phyloP scores from a whole-genome alignment of 1,140 invertebrate species.

The Nylanderia fulva region DNA sequence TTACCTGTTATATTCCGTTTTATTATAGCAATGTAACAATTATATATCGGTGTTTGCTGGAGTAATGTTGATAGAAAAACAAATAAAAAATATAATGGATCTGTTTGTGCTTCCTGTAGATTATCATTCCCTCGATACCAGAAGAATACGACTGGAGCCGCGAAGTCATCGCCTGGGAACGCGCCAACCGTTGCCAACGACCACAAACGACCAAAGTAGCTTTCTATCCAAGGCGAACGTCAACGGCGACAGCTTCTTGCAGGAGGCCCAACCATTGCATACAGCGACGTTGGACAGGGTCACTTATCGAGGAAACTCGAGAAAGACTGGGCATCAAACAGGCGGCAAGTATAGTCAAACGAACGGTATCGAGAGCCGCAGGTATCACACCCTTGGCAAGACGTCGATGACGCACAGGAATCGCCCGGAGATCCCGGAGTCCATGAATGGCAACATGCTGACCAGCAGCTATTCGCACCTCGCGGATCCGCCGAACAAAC shows the following conservation, averaged over 20 bases:
- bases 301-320: constrained; percentile 79
- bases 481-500: constrained; percentile 74
- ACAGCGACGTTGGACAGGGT: constrained; percentile 81
- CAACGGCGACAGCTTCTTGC: constrained; percentile 73
- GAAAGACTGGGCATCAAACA: constrained; percentile 72
- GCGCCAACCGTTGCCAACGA: constrained; percentile 70
- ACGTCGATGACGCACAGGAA: constrained; percentile 56
- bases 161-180: constrained; percentile 79
- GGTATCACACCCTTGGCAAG: constrained; percentile 76
- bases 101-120: constrained; percentile 52
- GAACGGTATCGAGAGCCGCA: constrained; percentile 71
- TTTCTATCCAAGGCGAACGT: constrained; percentile 67
- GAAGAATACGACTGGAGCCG: constrained; percentile 80
- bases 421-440: constrained; percentile 60
- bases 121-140: constrained; percentile 75
- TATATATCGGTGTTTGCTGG: too few species aligned
- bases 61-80: background rate
- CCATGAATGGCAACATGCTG: constrained; percentile 62
- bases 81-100: background rate
- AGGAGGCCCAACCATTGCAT: constrained; percentile 73
- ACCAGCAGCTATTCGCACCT: constrained; percentile 73
- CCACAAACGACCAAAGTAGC: constrained; percentile 62
- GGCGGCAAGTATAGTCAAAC: constrained; percentile 64
- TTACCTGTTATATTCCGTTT: too few species aligned
- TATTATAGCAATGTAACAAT: too few species aligned